phyloP scores from a whole-genome alignment of 2,797 vertebrate species.

The Amblyopsis hoosieri region DNA sequence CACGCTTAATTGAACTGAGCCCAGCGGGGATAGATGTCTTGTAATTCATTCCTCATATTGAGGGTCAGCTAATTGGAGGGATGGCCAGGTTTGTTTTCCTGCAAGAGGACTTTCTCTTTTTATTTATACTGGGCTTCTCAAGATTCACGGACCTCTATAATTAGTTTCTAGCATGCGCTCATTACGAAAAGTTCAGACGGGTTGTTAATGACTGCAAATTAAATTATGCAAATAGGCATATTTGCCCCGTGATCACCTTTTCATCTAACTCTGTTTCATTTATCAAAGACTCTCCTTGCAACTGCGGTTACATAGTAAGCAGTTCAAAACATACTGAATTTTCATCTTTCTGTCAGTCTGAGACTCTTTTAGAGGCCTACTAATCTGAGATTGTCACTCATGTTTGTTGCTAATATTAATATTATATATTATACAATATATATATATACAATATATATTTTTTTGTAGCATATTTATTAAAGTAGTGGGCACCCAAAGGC shows the following conservation, averaged over 20 bases:
- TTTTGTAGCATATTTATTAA: too few species aligned
- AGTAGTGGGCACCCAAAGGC: too few species aligned
- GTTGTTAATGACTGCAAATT: slow-evolving; percentile 11
- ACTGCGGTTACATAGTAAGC: slow-evolving; percentile 24
- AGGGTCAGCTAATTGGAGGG: too few species aligned
- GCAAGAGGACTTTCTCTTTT: neutral
- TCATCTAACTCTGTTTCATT: slow-evolving; percentile 6
- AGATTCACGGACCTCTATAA: neutral
- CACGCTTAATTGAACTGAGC: too few species aligned
- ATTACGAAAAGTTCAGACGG: neutral
- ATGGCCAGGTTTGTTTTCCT: neutral
- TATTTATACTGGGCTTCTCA: slow-evolving; percentile 2
- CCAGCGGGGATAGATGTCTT: too few species aligned
- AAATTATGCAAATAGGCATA: neutral
- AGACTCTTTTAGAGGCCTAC: slow-evolving; percentile 31
- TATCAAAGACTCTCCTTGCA: slow-evolving; percentile 30
- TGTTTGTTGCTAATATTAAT: too few species aligned
- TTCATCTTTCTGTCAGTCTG: slow-evolving; percentile 47
- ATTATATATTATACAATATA: neutral
- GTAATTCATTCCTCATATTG: too few species aligned
- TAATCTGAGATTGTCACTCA: slow-evolving; percentile 39
- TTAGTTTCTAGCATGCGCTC: neutral
- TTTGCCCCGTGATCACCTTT: slow-evolving; percentile 13
- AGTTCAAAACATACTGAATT: slow-evolving; percentile 47
- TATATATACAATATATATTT: too few species aligned